phyloP scores from a whole-genome alignment of 2,888 invertebrate species.

The Drosophila niveifrons region DNA sequence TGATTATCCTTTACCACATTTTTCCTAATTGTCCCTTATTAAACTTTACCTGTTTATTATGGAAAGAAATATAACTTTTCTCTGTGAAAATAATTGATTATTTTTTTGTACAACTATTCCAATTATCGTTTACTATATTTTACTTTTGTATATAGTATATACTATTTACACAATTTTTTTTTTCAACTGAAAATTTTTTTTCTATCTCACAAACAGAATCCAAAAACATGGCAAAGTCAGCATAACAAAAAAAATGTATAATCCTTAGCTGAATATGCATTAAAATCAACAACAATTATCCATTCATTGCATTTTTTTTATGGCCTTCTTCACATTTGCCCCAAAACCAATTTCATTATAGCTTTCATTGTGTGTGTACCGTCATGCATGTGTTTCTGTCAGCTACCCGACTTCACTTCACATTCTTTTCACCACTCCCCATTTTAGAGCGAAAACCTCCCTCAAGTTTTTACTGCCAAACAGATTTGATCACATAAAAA shows the following conservation, averaged over 20 bases:
- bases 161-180: neutral
- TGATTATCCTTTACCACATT: too few relatives aligned
- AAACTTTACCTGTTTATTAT: too few relatives aligned
- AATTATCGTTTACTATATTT: too few relatives aligned
- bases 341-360: conserved; percentile 29
- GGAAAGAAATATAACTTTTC: too few relatives aligned
- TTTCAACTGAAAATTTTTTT: too few relatives aligned
- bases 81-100: too few relatives aligned
- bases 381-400: conserved; percentile 19
- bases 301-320: conserved; percentile 28
- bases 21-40: too few relatives aligned
- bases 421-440: conserved; percentile 23
- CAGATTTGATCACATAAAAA: conserved; percentile 34
- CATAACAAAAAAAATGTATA: neutral
- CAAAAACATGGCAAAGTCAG: neutral
- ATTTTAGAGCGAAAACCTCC: conserved; percentile 34
- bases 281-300: conserved; percentile 2
- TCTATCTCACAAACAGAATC: neutral
- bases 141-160: too few relatives aligned
- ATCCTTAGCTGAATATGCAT: conserved; percentile 10
- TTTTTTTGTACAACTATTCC: too few relatives aligned
- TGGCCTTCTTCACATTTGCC: conserved; percentile 14
- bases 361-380: conserved; percentile 32
- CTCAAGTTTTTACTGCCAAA: conserved; percentile 26
- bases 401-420: neutral